A percentile compares a stretch with the other conserved stretches of the same genome.
phyloP scores from a whole-genome alignment of 2,113 vertebrate genomes.

The Chaetops frenatus region DNA sequence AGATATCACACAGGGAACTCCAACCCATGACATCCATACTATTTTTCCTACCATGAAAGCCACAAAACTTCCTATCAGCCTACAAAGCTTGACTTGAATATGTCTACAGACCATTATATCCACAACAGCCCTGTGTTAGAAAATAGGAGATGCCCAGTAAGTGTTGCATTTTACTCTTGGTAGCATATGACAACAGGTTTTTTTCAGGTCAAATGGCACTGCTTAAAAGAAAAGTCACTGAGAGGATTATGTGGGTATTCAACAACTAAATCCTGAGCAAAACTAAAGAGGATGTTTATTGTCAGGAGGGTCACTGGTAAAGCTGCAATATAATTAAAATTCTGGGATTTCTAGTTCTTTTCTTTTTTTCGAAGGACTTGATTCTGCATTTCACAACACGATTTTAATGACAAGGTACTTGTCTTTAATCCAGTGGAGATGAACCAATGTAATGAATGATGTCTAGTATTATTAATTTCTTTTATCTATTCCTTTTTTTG shows the following conservation, averaged over 20 bases:
- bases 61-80: not conserved
- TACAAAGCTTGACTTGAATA: not conserved
- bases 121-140: not conserved
- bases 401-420: constrained; percentile 27
- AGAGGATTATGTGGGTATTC: not conserved
- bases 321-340: constrained; percentile 29
- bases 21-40: not conserved
- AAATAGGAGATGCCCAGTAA: not conserved
- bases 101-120: not conserved
- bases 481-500: constrained; percentile 19
- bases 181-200: not conserved
- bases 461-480: constrained; percentile 48
- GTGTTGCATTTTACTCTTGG: not conserved
- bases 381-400: not conserved
- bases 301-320: not conserved
- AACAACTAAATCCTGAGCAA: not conserved
- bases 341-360: not conserved
- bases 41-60: not conserved
- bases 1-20: not conserved
- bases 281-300: not conserved
- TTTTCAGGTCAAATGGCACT: not conserved
- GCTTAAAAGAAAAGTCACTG: not conserved
- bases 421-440: constrained; percentile 13
- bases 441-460: not conserved
- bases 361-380: not conserved